phyloP scores from a whole-genome alignment of 2,797 vertebrate genomes.

The Trematomus bernacchii region DNA sequence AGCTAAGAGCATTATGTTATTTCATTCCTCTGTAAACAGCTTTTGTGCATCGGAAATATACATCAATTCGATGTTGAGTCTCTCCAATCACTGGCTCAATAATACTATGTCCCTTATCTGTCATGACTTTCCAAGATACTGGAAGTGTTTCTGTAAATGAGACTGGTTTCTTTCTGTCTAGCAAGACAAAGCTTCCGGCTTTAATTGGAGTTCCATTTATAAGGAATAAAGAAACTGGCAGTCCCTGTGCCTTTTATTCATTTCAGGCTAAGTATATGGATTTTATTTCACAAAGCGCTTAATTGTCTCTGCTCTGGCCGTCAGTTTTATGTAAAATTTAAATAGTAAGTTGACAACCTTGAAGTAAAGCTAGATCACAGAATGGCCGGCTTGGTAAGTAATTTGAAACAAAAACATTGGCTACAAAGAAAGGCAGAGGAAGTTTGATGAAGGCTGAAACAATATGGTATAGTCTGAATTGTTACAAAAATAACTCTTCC shows the following conservation, averaged over 20 bases:
- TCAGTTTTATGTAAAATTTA: conserved; percentile 66
- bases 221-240: conserved; percentile 70
- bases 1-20: conserved; percentile 64
- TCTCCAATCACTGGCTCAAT: conserved; percentile 68
- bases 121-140: conserved; percentile 72
- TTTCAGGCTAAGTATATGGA: conserved; percentile 46
- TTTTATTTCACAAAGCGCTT: conserved; percentile 69
- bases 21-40: conserved; percentile 69
- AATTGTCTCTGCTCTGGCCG: conserved; percentile 42
- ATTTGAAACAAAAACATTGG: conserved; percentile 36
- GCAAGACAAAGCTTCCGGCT: conserved; percentile 70
- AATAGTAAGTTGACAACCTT: conserved; percentile 45
- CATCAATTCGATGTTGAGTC: conserved; percentile 65
- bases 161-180: conserved; percentile 57
- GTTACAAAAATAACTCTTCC: neutral
- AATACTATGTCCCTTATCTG: conserved; percentile 71
- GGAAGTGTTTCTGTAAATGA: conserved; percentile 74
- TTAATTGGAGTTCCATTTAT: conserved; percentile 79
- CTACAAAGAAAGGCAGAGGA: conserved; percentile 17
- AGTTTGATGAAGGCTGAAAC: conserved; percentile 27
- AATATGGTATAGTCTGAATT: neutral
- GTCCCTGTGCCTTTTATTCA: conserved; percentile 66
- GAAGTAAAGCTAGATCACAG: conserved; percentile 43
- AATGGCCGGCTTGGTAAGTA: conserved; percentile 40
- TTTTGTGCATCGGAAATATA: conserved; percentile 72